Base-by-base conservation (phyloP, 2,888 invertebrate genomes). In the Parnassius smintheus region DNA sequence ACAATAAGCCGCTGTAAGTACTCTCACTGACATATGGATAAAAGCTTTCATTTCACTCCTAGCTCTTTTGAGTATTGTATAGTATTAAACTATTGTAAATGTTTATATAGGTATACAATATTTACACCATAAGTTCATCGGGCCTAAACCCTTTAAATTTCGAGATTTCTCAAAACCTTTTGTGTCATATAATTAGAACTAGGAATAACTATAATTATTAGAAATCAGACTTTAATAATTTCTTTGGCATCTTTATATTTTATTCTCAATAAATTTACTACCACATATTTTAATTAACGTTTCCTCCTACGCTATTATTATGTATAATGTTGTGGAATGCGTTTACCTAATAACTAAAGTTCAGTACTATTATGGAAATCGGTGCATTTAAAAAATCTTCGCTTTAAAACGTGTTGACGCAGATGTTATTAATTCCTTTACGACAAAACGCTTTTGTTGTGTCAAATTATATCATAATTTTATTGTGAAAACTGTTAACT, bases 1-100 rank as follows among this genome's bases (percentile, higher is more conserved):
- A 91, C 91, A 91, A 91, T 91, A 91, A 91, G 91, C 91, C 87
- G 88, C 86, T 89, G 90, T 91, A 91, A 91, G 91, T 90, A 91
- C 91, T 90, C 85, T 82, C 88, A 83, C 88, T 86, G 88, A 91
- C 91, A 91, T 91, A 91, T 91, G 91, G 90, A 91, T 91, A 90
- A 90, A 91, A 91, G 91, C 91, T 91, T 91, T 91, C 91, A 90
- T 91, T 91, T 91, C 84, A 86, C 88, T 88, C 87, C 85, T 85
- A 85, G 87, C 86, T 86, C 86, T 90, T 89, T 89, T 83, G 85
- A 88, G 88, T 87, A 83, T 69, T 72, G 75, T 78, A 76, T 77
- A 72, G 67, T 75, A 74, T 70, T 70, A 65, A 56, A 53, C 48
- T 53, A 70, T 67, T 69, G 70, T 71, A 59, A 56, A 41, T 55